Conservation (phyloP, 2,797 vertebrate species). For the Pangasius mekongensis region DNA sequence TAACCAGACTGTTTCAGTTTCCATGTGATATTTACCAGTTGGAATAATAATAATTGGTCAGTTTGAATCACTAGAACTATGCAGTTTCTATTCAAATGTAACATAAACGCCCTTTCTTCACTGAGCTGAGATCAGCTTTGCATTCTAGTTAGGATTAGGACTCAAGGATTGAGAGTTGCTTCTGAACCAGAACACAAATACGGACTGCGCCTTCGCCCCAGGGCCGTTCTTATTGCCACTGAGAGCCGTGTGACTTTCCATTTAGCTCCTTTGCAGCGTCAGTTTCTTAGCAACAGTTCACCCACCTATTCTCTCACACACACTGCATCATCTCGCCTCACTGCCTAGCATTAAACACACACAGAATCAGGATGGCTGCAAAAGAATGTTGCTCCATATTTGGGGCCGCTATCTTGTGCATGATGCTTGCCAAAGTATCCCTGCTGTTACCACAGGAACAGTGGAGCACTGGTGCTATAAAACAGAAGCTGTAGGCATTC, state of each 20-base stretch:
- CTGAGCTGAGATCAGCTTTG: background rate
- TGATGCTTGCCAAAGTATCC: constrained; percentile 24
- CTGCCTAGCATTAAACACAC: constrained; percentile 38
- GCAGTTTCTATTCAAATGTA: background rate
- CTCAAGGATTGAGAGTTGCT: constrained; percentile 8
- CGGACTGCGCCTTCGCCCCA: constrained; percentile 7
- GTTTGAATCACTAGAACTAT: background rate
- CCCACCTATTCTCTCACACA: constrained; percentile 42
- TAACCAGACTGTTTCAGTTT: constrained; percentile 12
- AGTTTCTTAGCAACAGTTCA: constrained; percentile 54
- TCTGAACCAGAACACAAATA: constrained; percentile 13
- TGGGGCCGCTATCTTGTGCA: constrained; percentile 21
- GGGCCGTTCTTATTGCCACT: constrained; percentile 20
- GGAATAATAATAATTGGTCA: background rate
- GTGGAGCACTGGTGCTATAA: constrained; percentile 7
- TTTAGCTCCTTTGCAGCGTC: constrained; percentile 46
- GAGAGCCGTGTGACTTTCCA: constrained; percentile 49
- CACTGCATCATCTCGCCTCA: constrained; percentile 30
- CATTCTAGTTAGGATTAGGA: constrained; percentile 25
- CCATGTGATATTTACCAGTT: background rate
- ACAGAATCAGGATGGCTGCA: constrained; percentile 19
- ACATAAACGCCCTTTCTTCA: background rate
- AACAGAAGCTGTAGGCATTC: constrained; percentile 10
- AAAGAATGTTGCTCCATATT: constrained; percentile 27
- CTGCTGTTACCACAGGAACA: constrained; percentile 26